Conservation (phyloP, 2,113 vertebrate species). For the Tetrax tetrax region DNA sequence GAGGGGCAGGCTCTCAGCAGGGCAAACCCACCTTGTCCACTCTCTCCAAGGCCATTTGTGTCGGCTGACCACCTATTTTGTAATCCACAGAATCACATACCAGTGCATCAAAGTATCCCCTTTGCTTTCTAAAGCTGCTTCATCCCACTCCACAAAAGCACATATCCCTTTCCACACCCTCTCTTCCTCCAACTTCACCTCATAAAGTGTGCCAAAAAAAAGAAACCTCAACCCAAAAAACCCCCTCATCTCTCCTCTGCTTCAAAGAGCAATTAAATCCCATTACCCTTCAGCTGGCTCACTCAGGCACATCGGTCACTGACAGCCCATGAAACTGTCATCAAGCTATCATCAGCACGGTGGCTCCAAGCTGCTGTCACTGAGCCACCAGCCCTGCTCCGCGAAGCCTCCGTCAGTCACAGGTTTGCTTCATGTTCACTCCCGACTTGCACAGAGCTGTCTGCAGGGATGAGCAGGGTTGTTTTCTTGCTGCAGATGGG, state of each 20-base stretch:
- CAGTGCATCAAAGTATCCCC: neutral
- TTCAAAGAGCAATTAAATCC: slow-evolving; percentile 59
- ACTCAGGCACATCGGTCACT: slow-evolving; percentile 27
- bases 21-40: neutral
- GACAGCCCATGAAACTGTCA: slow-evolving; percentile 58
- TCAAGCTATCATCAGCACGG: neutral
- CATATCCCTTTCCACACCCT: neutral
- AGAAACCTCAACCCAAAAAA: too few relatives aligned
- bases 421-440: neutral
- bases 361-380: neutral
- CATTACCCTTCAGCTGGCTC: slow-evolving; percentile 42
- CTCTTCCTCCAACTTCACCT: neutral
- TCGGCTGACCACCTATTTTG: neutral
- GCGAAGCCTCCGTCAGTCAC: neutral
- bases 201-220: neutral
- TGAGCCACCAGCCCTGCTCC: neutral
- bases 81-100: neutral
- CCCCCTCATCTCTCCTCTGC: neutral
- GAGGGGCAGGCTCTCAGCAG: neutral
- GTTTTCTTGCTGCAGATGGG: neutral
- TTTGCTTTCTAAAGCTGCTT: neutral
- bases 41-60: neutral
- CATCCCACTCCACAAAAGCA: neutral
- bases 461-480: neutral
- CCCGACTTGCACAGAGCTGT: neutral